phyloP scores from a whole-genome alignment of 2,113 vertebrate genomes.

The Epinephelus cyanopodus region DNA sequence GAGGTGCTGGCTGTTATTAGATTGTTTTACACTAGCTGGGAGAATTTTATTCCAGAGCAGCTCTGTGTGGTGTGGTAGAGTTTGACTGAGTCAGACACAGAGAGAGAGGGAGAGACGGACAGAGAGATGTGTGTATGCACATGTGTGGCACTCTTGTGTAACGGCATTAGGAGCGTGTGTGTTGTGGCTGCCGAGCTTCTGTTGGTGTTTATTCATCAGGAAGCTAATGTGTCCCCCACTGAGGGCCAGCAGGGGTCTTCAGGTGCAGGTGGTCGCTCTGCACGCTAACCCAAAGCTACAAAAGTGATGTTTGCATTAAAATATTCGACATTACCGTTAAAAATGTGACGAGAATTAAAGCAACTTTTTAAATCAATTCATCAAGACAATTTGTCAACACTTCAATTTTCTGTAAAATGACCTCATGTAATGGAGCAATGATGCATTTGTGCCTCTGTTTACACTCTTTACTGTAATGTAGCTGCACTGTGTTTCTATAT shows the following conservation, averaged over 20 bases:
- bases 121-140: slow-evolving; percentile 13
- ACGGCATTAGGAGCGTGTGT: slow-evolving; percentile 7
- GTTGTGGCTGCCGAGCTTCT: slow-evolving; percentile 30
- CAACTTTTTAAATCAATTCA: not conserved
- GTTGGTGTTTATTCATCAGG: slow-evolving; percentile 66
- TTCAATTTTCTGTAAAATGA: not conserved
- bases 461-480: not conserved
- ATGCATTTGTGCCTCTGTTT: not conserved
- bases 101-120: not conserved
- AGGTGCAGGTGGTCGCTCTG: slow-evolving; percentile 19
- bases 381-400: not conserved
- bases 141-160: slow-evolving; percentile 22
- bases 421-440: not conserved
- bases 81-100: slow-evolving; percentile 45
- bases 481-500: not conserved
- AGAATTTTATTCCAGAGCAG: slow-evolving; percentile 67
- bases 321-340: not conserved
- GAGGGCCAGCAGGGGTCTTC: slow-evolving; percentile 54
- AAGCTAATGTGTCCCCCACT: slow-evolving; percentile 53
- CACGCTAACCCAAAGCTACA: slow-evolving; percentile 19
- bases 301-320: not conserved
- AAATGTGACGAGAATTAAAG: not conserved
- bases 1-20: slow-evolving; percentile 75
- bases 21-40: slow-evolving; percentile 76
- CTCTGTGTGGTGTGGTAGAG: slow-evolving; percentile 50